Evolutionary conservation across 1,140 invertebrate species (phyloP), one percentile per base, ranked within the genome.

Genomic region (Laupala kohalensis): DNA sequence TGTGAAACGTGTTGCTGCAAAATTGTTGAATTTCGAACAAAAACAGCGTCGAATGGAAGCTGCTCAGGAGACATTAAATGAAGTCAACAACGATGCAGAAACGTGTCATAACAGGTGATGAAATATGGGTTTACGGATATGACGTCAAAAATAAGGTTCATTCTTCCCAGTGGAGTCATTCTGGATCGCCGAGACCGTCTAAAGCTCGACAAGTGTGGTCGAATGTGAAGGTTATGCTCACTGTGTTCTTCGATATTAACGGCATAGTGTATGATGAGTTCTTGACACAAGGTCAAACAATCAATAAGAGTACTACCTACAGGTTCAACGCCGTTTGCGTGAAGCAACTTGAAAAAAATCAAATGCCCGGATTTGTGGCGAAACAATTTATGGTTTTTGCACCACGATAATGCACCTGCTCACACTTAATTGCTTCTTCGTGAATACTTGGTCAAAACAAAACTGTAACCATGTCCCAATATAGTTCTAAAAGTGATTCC

Each of bases 181-280:
- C 24, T 0, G 9, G 30, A 68, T 64, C 69, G 0, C 71, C 71
- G 19, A 66, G 64, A 66, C 64, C 64, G 30, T 6, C 6, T 6
- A 37, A 37, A 37, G 15, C n/a, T 6, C 6, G 30, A 15, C 30
- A 37, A 37, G 30, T 37, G 30, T 15, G 30, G 30, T 37, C 15
- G 30, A 37, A 15, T 37, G 30, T 15, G 30, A 37, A 37, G 30
- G 30, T 37, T 37, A 37, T 37, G 30, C 30, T 37, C 30, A 15
- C n/a, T n/a, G 67, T 76, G 37, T 75, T 78, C 70, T 77, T 76
- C 27, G 71, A 78, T 25, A 70, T 74, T 64, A 70, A 74, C 66
- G 75, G 76, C 3, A 73, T 78, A 70, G 67, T 80, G 64, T 72
- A 77, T 64, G 72, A 76, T 66, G 74, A 78, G 64, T 79, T 76